phyloP scores from a whole-genome alignment of 1,140 invertebrate genomes.

The Acyrthosiphon pisum region DNA sequence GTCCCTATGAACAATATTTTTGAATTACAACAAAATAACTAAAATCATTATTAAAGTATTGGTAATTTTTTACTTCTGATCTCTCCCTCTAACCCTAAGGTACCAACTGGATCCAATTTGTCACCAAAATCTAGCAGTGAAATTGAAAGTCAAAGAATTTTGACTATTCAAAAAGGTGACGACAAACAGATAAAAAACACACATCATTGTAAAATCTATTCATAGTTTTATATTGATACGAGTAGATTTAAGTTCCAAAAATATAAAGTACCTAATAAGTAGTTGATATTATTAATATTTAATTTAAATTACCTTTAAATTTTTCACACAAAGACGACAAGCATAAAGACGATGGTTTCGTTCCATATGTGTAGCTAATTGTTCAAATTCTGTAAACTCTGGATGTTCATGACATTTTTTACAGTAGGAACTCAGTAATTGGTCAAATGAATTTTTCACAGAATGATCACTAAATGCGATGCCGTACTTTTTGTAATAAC shows the following conservation, averaged over 20 bases:
- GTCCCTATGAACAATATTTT: no score
- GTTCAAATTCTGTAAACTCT: slow-evolving; percentile 75
- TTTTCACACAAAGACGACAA: slow-evolving; percentile 90
- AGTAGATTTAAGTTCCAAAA: not conserved
- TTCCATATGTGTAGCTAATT: slow-evolving; percentile 84
- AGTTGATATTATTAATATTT: not conserved
- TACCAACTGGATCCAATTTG: no score
- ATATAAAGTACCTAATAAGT: not conserved
- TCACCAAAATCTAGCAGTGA: no score
- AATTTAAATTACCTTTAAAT: slow-evolving; percentile 76
- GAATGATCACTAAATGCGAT: slow-evolving; percentile 80
- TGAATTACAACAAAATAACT: no score
- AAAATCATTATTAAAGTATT: no score
- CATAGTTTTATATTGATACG: no score
- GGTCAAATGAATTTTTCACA: slow-evolving; percentile 78
- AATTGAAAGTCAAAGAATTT: no score
- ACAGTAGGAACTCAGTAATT: slow-evolving; percentile 81
- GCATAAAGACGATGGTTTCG: slow-evolving; percentile 83
- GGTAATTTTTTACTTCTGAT: no score
- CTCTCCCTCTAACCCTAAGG: no score
- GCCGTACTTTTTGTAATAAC: slow-evolving; percentile 76
- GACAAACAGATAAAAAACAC: no score
- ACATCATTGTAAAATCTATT: no score
- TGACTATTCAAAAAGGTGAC: no score
- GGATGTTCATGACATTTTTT: slow-evolving; percentile 68